Base-by-base conservation (phyloP, 2,113 vertebrate genomes). In the Zeus faber region DNA sequence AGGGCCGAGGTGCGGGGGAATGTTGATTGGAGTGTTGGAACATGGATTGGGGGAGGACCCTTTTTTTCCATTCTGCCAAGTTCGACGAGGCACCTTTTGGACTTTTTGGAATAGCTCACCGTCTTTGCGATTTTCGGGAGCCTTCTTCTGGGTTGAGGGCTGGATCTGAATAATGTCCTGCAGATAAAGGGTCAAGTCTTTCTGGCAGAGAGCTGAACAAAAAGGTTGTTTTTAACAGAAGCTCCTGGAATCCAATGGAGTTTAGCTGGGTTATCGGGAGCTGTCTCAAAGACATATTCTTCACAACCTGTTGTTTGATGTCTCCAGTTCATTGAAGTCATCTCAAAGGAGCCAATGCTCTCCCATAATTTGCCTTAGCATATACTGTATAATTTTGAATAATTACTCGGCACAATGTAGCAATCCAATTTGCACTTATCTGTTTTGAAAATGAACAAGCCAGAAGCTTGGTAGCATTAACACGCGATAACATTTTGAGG, bases 161-260 rank as follows among this genome's bases (percentile, higher is more conserved):
- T 44, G 60, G 54, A 75, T 78, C 50, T 54, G 63, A 78, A 73
- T 65, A 68, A 65, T 74, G 51, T 58, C 29, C 76, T 56, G 69
- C 52, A 47, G 64, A 70, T 55, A 54, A 49, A 41, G 49, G 41
- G 51, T 9, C 59, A 66, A 55, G 24, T 3, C 27, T 49, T 45
- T 44, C 61, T 63, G 22, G 60, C 70, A 45, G 62, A 41, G 33
- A 52, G 44, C 48, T 58, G 53, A 33, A n/a, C n/a, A n/a, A n/a
- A n/a, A n/a, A n/a, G n/a, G 60, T 60, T 0, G 5, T 37, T 37
- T 23, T 60, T 48, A 17, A 65, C 57, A 61, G 13, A 24, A 46
- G 22, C 37, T 35, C 35, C 27, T n/a, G n/a, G n/a, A n/a, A 46
- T 43, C 67, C 50, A 54, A 1, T 33, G 1, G 40, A 58, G 49